Conservation (phyloP, 2,888 invertebrate species). For the Lottia gigantea region DNA sequence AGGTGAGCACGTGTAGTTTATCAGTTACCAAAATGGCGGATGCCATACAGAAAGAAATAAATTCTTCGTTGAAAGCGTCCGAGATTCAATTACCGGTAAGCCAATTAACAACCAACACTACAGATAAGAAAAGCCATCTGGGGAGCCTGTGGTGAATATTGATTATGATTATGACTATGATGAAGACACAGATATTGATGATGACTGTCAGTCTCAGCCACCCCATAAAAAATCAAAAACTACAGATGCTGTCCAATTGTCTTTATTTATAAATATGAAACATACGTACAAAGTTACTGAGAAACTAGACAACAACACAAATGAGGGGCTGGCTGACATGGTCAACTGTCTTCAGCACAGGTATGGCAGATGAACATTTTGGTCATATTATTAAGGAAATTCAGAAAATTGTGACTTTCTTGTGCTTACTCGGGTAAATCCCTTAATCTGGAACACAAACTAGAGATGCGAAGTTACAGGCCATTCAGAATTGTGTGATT, state of each 20-base stretch:
- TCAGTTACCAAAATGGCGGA: constrained; percentile 1
- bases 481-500: constrained; percentile 13
- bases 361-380: constrained; percentile 16
- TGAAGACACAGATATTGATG: neutral
- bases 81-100: neutral
- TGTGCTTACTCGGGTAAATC: constrained; percentile 14
- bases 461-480: neutral
- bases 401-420: constrained; percentile 14
- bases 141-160: too few species aligned
- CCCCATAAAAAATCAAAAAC: neutral
- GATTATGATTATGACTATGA: neutral
- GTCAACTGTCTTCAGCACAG: constrained; percentile 18
- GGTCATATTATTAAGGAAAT: constrained; percentile 1
- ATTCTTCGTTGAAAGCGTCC: neutral
- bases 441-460: constrained; percentile 15
- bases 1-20: neutral
- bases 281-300: constrained; percentile 7
- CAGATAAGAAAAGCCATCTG: neutral
- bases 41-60: neutral
- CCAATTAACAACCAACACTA: neutral
- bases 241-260: neutral
- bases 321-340: constrained; percentile 18
- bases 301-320: constrained; percentile 12
- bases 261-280: neutral
- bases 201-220: neutral